Evolutionary conservation across 2,113 vertebrate genomes (phyloP), one percentile per base, ranked within the genome.

Genomic region (Meleagris gallopavo): DNA sequence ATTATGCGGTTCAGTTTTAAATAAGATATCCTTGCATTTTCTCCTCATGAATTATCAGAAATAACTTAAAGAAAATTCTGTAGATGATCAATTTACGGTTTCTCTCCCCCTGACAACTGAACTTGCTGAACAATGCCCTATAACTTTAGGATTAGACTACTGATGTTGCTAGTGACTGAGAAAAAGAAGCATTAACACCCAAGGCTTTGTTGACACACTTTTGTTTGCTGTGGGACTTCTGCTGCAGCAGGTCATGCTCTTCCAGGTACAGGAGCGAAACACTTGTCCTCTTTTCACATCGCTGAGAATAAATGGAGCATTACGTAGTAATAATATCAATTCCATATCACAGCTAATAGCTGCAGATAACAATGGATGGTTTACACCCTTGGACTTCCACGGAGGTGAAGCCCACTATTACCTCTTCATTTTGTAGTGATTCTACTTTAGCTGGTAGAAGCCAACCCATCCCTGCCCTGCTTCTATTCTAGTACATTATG

Each of bases 401-500:
- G 76, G 66, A 71, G 9, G 20, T 36, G 18, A 34, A 89, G 11
- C 25, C 45, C 29, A n/a, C 9, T 17, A 1, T 22, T 57, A 8
- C 3, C 10, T 67, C 36, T 69, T 67, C 17, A 12, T 86, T 84
- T 82, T 41, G 25, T 21, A 57, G 57, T 6, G 43, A 36, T 61
- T 70, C 34, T 74, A 24, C 18, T 86, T 75, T 24, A 78, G 40
- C 21, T 4, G 7, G 19, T 43, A 48, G 20, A 64, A 84, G 25
- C 27, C n/a, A 10, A 54, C 45, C 10, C 20, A 52, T 10, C 4
- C 21, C 9, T n/a, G 19, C 57, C 24, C 12, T 1, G 1, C 22
- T 83, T 52, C 27, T 77, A 9, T 3, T 64, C 13, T 57, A 13
- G 5, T 21, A 45, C 1, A 0, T 15, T 14, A 2, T 3, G 2